phyloP scores from a whole-genome alignment of 1,140 invertebrate genomes.

The Pseudomyrmex flavicornis region DNA sequence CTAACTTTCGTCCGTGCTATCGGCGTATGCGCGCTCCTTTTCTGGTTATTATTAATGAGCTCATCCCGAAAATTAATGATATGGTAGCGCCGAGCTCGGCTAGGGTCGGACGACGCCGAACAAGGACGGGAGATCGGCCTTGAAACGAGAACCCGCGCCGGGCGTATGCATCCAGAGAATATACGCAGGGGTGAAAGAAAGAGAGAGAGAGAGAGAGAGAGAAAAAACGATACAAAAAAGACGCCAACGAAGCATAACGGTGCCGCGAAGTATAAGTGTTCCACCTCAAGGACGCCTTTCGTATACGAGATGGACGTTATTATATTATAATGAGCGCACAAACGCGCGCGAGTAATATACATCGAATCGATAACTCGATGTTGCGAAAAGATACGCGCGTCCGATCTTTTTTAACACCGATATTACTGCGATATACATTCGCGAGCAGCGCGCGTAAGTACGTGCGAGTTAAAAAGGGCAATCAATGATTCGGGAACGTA shows the following conservation, averaged over 20 bases:
- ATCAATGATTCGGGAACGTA: conserved; percentile 60
- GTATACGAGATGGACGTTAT: conserved; percentile 4
- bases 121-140: conserved; percentile 52
- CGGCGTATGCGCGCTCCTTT: conserved; percentile 61
- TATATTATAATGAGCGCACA: conserved; percentile 48
- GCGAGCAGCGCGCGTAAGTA: background rate
- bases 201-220: no score
- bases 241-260: conserved; percentile 48
- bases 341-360: conserved; percentile 20
- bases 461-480: conserved; percentile 35
- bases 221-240: conserved; percentile 30
- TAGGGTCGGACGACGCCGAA: conserved; percentile 23
- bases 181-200: conserved; percentile 1
- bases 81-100: conserved; percentile 26
- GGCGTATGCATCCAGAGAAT: background rate
- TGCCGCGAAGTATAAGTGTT: conserved; percentile 42
- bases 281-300: conserved; percentile 1
- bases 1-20: conserved; percentile 59
- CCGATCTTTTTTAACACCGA: background rate
- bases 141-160: conserved; percentile 55
- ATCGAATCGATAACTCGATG: conserved; percentile 19
- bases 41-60: conserved; percentile 75
- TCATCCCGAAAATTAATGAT: conserved; percentile 75
- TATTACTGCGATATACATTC: background rate
- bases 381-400: background rate